phyloP scores from a whole-genome alignment of 2,888 invertebrate species.

The Himalopsyche japonica region DNA sequence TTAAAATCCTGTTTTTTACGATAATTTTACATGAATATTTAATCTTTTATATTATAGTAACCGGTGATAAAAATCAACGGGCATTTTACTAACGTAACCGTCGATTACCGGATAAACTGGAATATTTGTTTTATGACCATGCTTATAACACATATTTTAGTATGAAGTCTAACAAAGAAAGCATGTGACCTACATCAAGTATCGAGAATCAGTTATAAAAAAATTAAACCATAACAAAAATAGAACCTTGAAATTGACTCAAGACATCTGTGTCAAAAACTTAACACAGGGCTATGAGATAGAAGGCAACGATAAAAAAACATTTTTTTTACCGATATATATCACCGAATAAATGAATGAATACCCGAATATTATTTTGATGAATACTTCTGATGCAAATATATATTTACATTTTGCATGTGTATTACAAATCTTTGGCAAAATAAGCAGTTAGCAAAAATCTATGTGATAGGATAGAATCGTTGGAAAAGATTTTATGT shows the following conservation, averaged over 20 bases:
- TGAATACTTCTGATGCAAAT: no score
- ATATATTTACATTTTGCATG: no score
- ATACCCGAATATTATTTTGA: no score
- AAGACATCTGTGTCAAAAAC: not conserved
- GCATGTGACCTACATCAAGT: conserved; percentile 9
- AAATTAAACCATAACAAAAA: conserved; percentile 16
- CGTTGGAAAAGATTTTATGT: no score
- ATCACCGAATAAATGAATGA: no score
- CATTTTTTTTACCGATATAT: not conserved
- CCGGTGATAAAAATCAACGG: not conserved
- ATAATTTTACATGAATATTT: not conserved
- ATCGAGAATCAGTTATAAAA: conserved; percentile 7
- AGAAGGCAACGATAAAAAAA: not conserved
- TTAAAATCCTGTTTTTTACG: not conserved
- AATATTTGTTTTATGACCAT: not conserved
- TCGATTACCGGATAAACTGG: not conserved
- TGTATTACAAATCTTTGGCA: no score
- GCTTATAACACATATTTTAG: not conserved
- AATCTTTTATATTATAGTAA: not conserved
- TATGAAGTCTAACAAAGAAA: conserved; percentile 10
- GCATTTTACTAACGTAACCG: not conserved
- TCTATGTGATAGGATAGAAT: no score
- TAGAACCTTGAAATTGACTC: conserved; percentile 7
- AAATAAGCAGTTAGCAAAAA: no score
- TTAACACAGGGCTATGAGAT: not conserved